Conservation (phyloP, 2,888 invertebrate species). For the Yponomeuta malinellus region DNA sequence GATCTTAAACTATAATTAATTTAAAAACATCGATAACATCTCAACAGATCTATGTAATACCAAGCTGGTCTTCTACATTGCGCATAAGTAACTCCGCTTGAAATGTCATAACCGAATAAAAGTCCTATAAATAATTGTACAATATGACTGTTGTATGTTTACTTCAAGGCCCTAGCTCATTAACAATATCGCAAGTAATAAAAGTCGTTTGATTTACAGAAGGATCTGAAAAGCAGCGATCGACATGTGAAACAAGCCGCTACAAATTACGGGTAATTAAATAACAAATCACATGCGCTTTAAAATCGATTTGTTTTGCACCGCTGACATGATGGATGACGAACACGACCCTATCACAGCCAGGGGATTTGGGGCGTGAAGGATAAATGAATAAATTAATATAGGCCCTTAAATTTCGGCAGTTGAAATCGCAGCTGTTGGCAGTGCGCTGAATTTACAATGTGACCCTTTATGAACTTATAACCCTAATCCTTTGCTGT, state of each 20-base stretch:
- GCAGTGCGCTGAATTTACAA: conserved; percentile 36
- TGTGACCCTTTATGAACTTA: conserved; percentile 20
- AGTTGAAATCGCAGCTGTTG: conserved; percentile 57
- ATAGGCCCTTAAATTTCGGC: conserved; percentile 43
- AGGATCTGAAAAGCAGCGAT: conserved; percentile 5
- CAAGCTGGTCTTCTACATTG: background rate
- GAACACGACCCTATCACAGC: conserved; percentile 41
- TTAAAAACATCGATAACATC: conserved; percentile 25
- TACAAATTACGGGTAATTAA: conserved; percentile 30
- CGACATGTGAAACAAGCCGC: conserved; percentile 9
- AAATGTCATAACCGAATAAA: conserved; percentile 8
- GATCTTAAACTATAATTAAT: conserved; percentile 26
- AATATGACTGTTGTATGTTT: conserved; percentile 4
- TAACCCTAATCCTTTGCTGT: conserved; percentile 16
- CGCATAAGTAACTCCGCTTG: background rate
- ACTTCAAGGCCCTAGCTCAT: conserved; percentile 10
- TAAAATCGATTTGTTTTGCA: conserved; percentile 64
- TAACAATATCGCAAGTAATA: conserved; percentile 1
- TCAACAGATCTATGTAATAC: conserved; percentile 15
- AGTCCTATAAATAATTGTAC: background rate
- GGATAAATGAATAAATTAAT: conserved; percentile 70
- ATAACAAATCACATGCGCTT: conserved; percentile 40
- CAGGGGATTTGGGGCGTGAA: conserved; percentile 65
- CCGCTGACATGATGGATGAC: conserved; percentile 54
- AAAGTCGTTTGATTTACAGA: background rate